Percentiles rank a stretch among this genome's conserved stretches.
phyloP scores from a whole-genome alignment of 2,797 vertebrate species.

The Pangasius larnaudii region DNA sequence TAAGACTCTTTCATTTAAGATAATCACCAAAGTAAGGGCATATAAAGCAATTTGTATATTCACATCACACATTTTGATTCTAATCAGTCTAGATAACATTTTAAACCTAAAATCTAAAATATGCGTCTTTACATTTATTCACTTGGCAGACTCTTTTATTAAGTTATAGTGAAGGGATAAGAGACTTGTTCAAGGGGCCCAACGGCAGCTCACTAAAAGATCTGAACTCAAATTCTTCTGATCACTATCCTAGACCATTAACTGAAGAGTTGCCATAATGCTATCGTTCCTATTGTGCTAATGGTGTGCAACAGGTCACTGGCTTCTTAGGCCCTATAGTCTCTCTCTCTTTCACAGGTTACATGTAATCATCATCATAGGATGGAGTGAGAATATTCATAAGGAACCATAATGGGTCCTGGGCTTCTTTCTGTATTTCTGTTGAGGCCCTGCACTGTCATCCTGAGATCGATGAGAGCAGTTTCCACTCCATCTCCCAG shows the following conservation, averaged over 20 bases:
- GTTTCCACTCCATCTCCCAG: constrained; percentile 65
- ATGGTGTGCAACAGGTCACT: background rate
- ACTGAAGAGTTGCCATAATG: background rate
- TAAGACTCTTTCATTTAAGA: constrained; percentile 1
- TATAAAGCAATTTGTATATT: background rate
- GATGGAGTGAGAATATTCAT: background rate
- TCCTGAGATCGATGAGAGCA: constrained; percentile 55
- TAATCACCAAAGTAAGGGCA: background rate
- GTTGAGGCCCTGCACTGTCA: constrained; percentile 41
- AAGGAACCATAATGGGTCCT: background rate
- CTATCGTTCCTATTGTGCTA: background rate
- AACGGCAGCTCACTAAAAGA: background rate
- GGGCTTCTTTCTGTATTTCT: constrained; percentile 36
- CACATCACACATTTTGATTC: background rate
- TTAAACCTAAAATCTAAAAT: background rate
- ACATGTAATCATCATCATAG: background rate
- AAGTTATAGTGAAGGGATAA: background rate
- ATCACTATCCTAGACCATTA: background rate
- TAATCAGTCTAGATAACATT: background rate
- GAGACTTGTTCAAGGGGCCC: background rate
- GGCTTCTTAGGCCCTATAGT: background rate
- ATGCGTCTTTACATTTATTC: background rate
- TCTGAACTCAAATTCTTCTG: background rate
- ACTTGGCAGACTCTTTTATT: background rate
- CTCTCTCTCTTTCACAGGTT: background rate